phyloP scores from a whole-genome alignment of 1,140 invertebrate species.

The Grapholita molesta region DNA sequence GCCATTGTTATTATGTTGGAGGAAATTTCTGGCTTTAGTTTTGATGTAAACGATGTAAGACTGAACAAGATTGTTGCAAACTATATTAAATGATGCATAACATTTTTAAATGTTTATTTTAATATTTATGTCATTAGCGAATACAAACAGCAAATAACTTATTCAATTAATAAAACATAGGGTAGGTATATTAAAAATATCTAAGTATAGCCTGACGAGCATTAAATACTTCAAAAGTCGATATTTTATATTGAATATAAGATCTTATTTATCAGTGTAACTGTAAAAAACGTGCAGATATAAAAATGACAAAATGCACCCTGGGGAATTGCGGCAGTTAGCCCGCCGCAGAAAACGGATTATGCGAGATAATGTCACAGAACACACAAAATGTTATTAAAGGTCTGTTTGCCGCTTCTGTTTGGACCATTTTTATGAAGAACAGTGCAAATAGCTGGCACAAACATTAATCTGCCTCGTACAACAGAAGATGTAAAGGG shows the following conservation, averaged over 20 bases:
- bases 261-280: not conserved
- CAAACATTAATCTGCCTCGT: slow-evolving; percentile 76
- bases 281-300: not conserved
- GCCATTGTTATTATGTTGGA: slow-evolving; percentile 18
- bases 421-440: slow-evolving; percentile 75
- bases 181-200: no score
- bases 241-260: no score
- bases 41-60: not conserved
- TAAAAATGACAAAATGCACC: slow-evolving; percentile 4
- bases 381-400: slow-evolving; percentile 51
- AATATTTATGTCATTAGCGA: no score
- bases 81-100: no score
- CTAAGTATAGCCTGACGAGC: no score
- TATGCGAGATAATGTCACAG: slow-evolving; percentile 56
- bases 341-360: slow-evolving; percentile 47
- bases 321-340: not conserved
- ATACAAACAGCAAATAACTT: no score
- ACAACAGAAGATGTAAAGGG: slow-evolving; percentile 73
- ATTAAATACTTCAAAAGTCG: no score
- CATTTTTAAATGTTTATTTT: no score
- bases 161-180: no score
- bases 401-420: slow-evolving; percentile 58
- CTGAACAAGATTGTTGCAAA: not conserved
- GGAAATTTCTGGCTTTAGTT: not conserved
- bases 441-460: slow-evolving; percentile 67